Conservation (phyloP, 2,797 vertebrate genomes). For the Darevskia mixta region DNA sequence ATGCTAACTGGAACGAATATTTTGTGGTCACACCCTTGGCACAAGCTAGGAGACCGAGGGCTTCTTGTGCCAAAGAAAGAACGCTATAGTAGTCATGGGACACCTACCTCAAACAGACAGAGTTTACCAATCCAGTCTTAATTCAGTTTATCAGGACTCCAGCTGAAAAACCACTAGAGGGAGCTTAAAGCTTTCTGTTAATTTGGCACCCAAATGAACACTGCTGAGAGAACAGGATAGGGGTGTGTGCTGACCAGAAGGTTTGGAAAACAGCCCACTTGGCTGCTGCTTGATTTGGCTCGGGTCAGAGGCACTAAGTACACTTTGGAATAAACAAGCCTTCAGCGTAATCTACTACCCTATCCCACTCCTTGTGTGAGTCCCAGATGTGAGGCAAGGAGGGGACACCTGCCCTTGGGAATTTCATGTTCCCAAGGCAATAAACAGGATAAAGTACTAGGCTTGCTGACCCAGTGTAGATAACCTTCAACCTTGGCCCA, state of each 20-base stretch:
- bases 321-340: too few relatives aligned
- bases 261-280: too few relatives aligned
- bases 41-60: not conserved
- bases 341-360: not conserved
- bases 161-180: slow-evolving; percentile 52
- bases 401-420: not conserved
- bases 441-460: not conserved
- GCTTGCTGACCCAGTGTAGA: not conserved
- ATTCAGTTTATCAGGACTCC: not conserved
- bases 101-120: not conserved
- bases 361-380: too few relatives aligned
- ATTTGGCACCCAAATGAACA: not conserved
- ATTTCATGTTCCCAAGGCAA: not conserved
- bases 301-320: too few relatives aligned
- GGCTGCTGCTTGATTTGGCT: too few relatives aligned
- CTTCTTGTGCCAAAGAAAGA: not conserved
- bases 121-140: not conserved
- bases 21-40: not conserved
- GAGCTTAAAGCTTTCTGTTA: slow-evolving; percentile 4
- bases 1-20: not conserved
- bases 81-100: not conserved
- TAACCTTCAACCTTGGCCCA: too few relatives aligned
- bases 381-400: not conserved
- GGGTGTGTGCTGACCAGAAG: not conserved
- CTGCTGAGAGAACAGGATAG: not conserved